Conservation (phyloP, 2,888 invertebrate species). For the Eupithecia centaureata region DNA sequence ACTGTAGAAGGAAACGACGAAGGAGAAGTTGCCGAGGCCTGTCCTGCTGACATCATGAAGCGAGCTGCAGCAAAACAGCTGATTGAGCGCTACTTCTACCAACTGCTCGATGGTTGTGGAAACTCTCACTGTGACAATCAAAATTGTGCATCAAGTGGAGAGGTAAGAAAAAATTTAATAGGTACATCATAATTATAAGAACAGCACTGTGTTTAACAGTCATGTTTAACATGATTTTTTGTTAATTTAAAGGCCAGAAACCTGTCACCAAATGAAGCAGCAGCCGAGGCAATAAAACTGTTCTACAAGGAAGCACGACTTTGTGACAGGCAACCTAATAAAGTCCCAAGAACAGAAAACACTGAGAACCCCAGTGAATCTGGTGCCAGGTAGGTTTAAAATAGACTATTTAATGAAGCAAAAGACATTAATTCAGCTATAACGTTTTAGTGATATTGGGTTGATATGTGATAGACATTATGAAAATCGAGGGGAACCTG, state of each 20-base stretch:
- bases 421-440: too few relatives aligned
- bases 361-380: constrained; percentile 61
- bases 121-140: constrained; percentile 93
- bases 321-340: constrained; percentile 89
- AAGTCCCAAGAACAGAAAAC: constrained; percentile 87
- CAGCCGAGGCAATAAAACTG: constrained; percentile 93
- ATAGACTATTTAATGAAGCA: background rate
- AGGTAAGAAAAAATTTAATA: constrained; percentile 83
- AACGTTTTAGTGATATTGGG: too few relatives aligned
- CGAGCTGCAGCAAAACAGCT: constrained; percentile 91
- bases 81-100: constrained; percentile 96
- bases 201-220: background rate
- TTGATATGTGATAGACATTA: too few relatives aligned
- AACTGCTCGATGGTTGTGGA: constrained; percentile 96
- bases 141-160: constrained; percentile 95
- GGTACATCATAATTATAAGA: background rate
- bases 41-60: constrained; percentile 87
- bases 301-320: constrained; percentile 93
- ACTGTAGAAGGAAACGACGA: constrained; percentile 57
- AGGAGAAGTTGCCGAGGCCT: constrained; percentile 53
- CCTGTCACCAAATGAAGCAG: constrained; percentile 94
- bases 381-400: constrained; percentile 64
- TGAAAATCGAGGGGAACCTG: too few relatives aligned
- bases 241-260: constrained; percentile 83
- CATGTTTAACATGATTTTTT: background rate